Conservation (phyloP, 2,797 vertebrate genomes). For the Diceros bicornis region DNA sequence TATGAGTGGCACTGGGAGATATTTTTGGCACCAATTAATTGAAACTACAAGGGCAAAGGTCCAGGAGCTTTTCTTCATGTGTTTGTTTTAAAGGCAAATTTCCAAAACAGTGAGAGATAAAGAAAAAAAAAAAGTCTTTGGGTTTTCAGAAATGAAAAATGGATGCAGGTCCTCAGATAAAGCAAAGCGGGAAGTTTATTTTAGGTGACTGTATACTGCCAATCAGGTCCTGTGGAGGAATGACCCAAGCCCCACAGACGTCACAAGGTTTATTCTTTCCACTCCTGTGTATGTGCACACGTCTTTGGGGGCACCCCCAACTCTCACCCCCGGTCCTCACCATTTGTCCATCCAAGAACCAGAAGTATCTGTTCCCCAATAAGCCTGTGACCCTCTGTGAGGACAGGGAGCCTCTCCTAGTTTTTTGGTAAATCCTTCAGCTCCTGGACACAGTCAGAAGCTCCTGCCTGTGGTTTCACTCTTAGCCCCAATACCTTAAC, state of each 20-base stretch:
- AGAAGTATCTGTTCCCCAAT: not conserved
- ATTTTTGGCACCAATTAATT: constrained; percentile 74
- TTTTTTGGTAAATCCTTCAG: not conserved
- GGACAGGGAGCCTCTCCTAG: not conserved
- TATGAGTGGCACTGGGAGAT: not conserved
- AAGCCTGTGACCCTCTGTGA: not conserved
- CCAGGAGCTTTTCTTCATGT: constrained; percentile 35
- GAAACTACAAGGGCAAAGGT: constrained; percentile 68
- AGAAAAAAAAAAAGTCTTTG: not conserved
- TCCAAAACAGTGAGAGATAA: constrained; percentile 19
- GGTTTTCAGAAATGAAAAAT: constrained; percentile 60
- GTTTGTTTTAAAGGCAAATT: constrained; percentile 78
- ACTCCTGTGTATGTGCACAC: too few species aligned
- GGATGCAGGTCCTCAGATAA: not conserved
- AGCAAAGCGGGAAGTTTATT: not conserved
- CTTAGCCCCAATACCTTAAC: not conserved
- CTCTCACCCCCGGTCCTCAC: not conserved
- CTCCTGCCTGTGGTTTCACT: not conserved
- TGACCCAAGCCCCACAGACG: not conserved
- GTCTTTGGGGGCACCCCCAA: not conserved
- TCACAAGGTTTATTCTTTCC: not conserved
- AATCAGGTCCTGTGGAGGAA: not conserved
- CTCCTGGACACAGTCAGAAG: not conserved
- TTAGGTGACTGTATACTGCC: not conserved
- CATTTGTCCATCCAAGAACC: not conserved